phyloP scores from a whole-genome alignment of 2,113 vertebrate species.

The Scomber japonicus region DNA sequence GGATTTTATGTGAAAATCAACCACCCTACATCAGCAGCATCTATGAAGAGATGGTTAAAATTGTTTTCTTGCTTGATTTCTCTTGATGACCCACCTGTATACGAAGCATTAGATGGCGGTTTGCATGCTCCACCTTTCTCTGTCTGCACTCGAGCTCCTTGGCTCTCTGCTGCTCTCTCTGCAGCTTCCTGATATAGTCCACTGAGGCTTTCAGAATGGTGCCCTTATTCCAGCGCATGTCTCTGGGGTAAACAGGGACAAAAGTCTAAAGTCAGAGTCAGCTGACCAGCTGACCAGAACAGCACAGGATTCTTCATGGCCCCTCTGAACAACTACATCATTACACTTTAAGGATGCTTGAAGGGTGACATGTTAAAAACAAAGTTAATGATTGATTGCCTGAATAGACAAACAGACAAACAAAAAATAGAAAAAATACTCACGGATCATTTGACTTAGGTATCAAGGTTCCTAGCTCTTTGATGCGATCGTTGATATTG shows the following conservation, averaged over 20 bases:
- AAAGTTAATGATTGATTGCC: neutral
- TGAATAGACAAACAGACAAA: neutral
- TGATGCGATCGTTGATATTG: conserved; percentile 96
- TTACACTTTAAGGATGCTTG: conserved; percentile 25
- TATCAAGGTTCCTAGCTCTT: conserved; percentile 92
- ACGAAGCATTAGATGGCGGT: conserved; percentile 91
- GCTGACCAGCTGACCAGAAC: conserved; percentile 73
- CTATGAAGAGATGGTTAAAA: too few relatives aligned
- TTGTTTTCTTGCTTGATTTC: too few relatives aligned
- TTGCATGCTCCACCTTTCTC: conserved; percentile 90
- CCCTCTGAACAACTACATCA: conserved; percentile 57
- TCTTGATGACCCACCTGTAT: conserved; percentile 76
- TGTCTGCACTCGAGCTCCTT: conserved; percentile 93
- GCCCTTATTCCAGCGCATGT: conserved; percentile 97
- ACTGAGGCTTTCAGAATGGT: conserved; percentile 96
- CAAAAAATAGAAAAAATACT: conserved; percentile 73
- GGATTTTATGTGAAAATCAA: too few relatives aligned
- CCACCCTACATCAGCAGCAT: too few relatives aligned
- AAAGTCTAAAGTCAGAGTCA: conserved; percentile 71
- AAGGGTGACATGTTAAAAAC: conserved; percentile 19
- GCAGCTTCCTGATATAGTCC: conserved; percentile 95
- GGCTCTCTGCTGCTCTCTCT: conserved; percentile 93
- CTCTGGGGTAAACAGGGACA: conserved; percentile 84
- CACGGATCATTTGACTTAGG: conserved; percentile 94
- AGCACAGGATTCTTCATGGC: conserved; percentile 72